Evolutionary conservation across 2,797 vertebrate genomes (phyloP).

Genomic region (Myiotriccus ornatus): DNA sequence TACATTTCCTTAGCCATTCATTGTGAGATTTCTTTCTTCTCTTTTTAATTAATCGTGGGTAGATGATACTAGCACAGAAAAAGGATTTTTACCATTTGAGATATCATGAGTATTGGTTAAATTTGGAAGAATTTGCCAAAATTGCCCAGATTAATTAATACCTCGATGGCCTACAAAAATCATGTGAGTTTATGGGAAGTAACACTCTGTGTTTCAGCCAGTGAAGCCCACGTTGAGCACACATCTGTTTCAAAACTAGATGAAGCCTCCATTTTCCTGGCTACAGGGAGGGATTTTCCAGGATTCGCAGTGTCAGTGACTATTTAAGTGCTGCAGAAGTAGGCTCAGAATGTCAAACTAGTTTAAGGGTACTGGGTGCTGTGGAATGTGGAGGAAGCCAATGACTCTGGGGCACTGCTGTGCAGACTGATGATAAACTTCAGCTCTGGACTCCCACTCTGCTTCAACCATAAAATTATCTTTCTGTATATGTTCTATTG

Average conservation of each 20-base stretch:
- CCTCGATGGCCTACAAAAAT: not conserved
- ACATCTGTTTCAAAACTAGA: slow-evolving; percentile 3
- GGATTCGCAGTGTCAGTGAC: not conserved
- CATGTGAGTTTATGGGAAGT: not conserved
- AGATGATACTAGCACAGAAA: not conserved
- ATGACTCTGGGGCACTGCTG: rapidly evolving
- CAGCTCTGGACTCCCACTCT: not conserved
- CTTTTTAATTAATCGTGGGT: not conserved
- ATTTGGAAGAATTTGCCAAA: not conserved
- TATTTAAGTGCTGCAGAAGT: not conserved
- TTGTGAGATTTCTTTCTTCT: not conserved
- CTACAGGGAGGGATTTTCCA: not conserved
- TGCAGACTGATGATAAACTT: not conserved
- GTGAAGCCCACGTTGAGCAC: not conserved
- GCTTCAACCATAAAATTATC: not conserved
- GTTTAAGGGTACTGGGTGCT: not conserved
- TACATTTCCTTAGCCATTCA: not conserved
- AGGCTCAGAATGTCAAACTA: not conserved
- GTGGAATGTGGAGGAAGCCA: not conserved
- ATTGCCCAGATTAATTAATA: not conserved
- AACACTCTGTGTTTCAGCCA: not conserved
- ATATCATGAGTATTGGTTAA: not conserved
- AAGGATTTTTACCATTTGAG: not conserved
- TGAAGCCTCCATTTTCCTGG: not conserved
- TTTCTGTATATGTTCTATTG: not conserved